Evolutionary conservation across 2,888 invertebrate genomes (phyloP), one percentile per base, ranked within the genome.

Genomic region (Cephus spinipes): DNA sequence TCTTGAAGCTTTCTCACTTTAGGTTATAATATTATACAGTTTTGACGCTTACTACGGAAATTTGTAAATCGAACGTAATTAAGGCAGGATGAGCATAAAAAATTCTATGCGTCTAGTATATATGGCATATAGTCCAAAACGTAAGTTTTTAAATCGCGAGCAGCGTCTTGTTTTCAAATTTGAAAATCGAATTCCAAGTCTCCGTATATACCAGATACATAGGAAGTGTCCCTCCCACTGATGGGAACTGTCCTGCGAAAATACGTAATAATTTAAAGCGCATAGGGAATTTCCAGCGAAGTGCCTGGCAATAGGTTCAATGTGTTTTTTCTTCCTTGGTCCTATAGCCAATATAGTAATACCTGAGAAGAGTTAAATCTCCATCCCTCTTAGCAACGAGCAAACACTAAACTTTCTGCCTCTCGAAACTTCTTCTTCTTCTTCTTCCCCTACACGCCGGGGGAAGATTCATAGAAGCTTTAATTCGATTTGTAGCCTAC

Each of bases 401-500:
- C 74, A 76, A 68, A 36, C 55, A 73, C 73, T 33, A 71, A 80
- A 79, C 77, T 81, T 81, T 76, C 71, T 68, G 73, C 36, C 74
- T 79, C 73, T 31, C 69, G 33, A 75, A 81, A 81, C 75, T 81
- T 79, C 76, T 35, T 73, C 75, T 78, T 73, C 75, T 78, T 79
- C 76, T 32, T 73, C 79, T 12, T 34, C 36, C 73, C 31, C 23
- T 36, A 68, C 68, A 69, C 68, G 30, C 31, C 12, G 23, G 35
- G 80, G 74, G 82, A 85, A 85, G 85, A 88, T 87, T 88, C 87
- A 85, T 84, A 80, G 79, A 81, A 80, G 81, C 80, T 80, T 82
- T 87, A 84, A 84, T 86, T 87, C 87, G 86, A 87, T 87, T 87
- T 83, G 85, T 83, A 83, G 82, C 79, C 81, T 79, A 83, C 82